phyloP scores from a whole-genome alignment of 2,797 vertebrate species.

The Buceros bicornis region DNA sequence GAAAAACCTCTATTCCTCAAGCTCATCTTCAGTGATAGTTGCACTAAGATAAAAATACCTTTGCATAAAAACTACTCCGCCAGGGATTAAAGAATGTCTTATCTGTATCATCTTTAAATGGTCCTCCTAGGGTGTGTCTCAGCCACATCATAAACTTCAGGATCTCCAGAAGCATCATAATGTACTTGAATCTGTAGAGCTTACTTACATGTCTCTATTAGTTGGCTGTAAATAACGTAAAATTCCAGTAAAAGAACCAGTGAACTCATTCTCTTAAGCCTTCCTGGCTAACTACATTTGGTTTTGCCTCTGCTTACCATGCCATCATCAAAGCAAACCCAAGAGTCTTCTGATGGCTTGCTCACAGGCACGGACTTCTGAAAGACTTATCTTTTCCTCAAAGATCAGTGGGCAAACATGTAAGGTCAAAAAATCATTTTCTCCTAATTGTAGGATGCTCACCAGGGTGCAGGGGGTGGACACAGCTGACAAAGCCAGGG shows the following conservation, averaged over 20 bases:
- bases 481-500: neutral
- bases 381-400: neutral
- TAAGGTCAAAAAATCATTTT: neutral
- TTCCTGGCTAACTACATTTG: neutral
- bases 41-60: neutral
- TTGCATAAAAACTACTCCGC: neutral
- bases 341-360: neutral
- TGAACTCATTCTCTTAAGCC: neutral
- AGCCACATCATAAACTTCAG: constrained; percentile 16
- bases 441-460: neutral
- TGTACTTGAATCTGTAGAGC: neutral
- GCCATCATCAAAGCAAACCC: neutral
- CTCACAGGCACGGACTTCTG: neutral
- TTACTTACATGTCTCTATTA: constrained; percentile 3
- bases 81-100: neutral
- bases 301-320: neutral
- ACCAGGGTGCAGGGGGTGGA: accelerated
- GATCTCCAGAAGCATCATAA: neutral
- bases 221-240: neutral
- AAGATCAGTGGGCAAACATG: neutral
- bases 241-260: neutral
- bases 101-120: neutral
- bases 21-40: neutral
- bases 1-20: neutral
- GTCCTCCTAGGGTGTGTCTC: neutral